phyloP scores from a whole-genome alignment of 2,797 vertebrate species.

The Yasuhikotakia modesta region DNA sequence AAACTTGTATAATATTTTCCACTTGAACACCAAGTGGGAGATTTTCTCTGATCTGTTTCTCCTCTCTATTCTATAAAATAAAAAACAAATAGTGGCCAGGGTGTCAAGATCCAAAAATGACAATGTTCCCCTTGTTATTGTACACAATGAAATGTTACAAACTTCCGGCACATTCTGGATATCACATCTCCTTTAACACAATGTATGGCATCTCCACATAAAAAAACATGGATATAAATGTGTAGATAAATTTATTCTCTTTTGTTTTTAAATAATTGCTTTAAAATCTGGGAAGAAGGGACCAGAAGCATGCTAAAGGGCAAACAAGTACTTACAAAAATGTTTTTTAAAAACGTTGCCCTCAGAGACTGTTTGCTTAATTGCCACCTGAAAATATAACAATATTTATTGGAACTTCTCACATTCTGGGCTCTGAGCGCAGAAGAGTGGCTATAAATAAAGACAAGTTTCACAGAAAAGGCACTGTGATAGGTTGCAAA shows the following conservation, averaged over 20 bases:
- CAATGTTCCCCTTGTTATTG: neutral
- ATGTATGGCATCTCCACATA: constrained; percentile 22
- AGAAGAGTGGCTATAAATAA: constrained; percentile 78
- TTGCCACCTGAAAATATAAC: constrained; percentile 38
- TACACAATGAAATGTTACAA: constrained; percentile 39
- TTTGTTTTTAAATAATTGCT: constrained; percentile 46
- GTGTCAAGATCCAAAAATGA: neutral
- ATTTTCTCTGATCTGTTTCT: neutral
- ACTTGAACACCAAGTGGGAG: too few relatives aligned
- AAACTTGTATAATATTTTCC: neutral
- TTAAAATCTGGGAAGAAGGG: constrained; percentile 40
- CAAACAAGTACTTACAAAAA: constrained; percentile 60
- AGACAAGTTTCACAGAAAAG: constrained; percentile 83
- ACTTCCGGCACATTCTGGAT: constrained; percentile 33
- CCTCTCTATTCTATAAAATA: neutral
- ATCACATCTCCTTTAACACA: constrained; percentile 20
- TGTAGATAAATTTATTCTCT: constrained; percentile 46
- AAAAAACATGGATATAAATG: constrained; percentile 37
- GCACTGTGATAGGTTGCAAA: constrained; percentile 80
- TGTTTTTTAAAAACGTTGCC: constrained; percentile 49
- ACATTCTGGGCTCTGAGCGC: constrained; percentile 45
- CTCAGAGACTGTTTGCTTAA: constrained; percentile 55
- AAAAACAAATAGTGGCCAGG: neutral
- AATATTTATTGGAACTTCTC: constrained; percentile 1
- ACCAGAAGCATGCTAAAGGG: constrained; percentile 49